These are phyloP conservation scores for Mareca strepera DNA, from an alignment of 2,797 vertebrate genomes.

Conservation along the genomic window DNA sequence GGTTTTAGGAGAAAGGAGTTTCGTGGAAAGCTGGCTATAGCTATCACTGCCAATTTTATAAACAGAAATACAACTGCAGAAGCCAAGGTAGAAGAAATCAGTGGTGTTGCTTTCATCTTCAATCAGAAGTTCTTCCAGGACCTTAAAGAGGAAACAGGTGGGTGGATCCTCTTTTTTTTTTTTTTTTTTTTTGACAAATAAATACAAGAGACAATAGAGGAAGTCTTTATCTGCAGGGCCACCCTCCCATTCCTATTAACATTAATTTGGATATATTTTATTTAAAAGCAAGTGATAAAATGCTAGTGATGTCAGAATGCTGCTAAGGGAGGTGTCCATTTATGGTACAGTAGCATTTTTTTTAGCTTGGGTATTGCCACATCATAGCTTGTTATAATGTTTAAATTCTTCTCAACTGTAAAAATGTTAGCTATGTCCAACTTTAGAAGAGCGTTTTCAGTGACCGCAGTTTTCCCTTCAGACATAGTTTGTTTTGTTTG, in stretches of 20 bases:
- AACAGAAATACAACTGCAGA: conserved; percentile 97
- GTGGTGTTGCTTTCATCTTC: conserved; percentile 98
- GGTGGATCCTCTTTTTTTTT: conserved; percentile 9
- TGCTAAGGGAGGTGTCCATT: neutral
- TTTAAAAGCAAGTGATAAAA: neutral
- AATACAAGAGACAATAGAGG: neutral
- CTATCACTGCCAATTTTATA: conserved; percentile 97
- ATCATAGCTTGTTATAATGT: conserved; percentile 3
- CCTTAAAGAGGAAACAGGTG: conserved; percentile 95
- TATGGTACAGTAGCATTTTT: neutral
- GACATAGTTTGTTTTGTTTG: conserved; percentile 42
- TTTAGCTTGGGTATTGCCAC: neutral
- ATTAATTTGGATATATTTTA: neutral
- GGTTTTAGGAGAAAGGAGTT: conserved; percentile 97
- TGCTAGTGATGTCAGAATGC: neutral
- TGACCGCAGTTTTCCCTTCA: conserved; percentile 23
- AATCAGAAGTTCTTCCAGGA: conserved; percentile 99
- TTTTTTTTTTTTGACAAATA: neutral
- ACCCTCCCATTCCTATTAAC: neutral
- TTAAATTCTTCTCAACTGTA: conserved; percentile 51
- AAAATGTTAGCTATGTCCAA: conserved; percentile 46
- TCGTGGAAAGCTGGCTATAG: conserved; percentile 95
- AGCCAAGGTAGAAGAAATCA: conserved; percentile 98
- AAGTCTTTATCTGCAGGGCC: neutral
- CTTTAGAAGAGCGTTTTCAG: conserved; percentile 29